Conservation (phyloP, 2,797 vertebrate genomes). For the Chaetodon trifasciatus region DNA sequence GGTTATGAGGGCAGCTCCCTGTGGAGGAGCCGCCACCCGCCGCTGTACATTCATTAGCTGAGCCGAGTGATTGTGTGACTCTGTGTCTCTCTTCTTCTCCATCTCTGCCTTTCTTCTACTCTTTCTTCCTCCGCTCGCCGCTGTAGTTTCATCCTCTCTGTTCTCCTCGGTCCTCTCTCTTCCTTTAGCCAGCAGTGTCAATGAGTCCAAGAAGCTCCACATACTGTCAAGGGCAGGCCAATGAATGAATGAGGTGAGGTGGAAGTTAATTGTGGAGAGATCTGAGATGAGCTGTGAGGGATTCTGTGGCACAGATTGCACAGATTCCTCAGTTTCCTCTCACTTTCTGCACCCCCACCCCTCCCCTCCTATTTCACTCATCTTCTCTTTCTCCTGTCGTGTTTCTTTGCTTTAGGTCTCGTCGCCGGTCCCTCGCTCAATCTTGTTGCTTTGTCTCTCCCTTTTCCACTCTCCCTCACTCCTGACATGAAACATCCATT, state of each 20-base stretch:
- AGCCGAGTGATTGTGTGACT: constrained; percentile 66
- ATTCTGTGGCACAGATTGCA: constrained; percentile 56
- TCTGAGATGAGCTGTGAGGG: constrained; percentile 62
- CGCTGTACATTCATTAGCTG: constrained; percentile 81
- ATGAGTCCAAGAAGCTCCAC: constrained; percentile 62
- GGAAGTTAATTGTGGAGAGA: constrained; percentile 69
- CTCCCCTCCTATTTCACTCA: constrained; percentile 6
- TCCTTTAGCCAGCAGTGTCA: constrained; percentile 54
- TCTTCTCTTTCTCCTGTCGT: constrained; percentile 19
- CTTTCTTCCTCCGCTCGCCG: constrained; percentile 21
- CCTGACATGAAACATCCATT: constrained; percentile 83
- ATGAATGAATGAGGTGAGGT: constrained; percentile 61
- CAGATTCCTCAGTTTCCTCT: constrained; percentile 37
- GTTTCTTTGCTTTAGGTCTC: constrained; percentile 36
- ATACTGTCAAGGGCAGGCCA: constrained; percentile 40
- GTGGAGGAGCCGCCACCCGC: constrained; percentile 77
- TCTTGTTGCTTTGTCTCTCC: constrained; percentile 59
- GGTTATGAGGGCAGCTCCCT: constrained; percentile 84
- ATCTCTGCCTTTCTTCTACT: constrained; percentile 47
- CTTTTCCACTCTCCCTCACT: constrained; percentile 55
- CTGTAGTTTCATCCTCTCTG: constrained; percentile 43
- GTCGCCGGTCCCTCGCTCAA: constrained; percentile 36
- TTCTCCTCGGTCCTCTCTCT: constrained; percentile 34
- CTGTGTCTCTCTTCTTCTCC: constrained; percentile 49
- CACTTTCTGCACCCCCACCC: neutral